phyloP scores from a whole-genome alignment of 2,113 vertebrate species.

The Gambusia affinis region DNA sequence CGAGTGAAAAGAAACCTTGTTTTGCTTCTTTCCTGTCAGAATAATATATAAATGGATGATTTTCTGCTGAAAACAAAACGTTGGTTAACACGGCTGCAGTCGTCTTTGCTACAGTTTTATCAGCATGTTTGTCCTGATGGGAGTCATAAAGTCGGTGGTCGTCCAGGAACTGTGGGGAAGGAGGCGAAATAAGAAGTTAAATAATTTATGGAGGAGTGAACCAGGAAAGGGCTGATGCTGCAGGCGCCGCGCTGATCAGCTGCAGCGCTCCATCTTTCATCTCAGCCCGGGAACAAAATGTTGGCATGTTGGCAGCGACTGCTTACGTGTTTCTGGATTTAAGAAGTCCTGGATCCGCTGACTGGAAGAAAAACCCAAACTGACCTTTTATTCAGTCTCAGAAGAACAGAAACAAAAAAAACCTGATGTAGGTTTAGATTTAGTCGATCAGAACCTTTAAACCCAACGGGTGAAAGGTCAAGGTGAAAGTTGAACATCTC shows the following conservation, averaged over 20 bases:
- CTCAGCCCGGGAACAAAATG: not conserved
- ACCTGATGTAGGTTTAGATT: too few species aligned
- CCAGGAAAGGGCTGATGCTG: not conserved
- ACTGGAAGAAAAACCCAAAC: not conserved
- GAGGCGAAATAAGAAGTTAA: not conserved
- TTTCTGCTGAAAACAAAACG: not conserved
- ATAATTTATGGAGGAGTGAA: not conserved
- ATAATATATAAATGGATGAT: not conserved
- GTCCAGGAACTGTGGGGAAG: not conserved
- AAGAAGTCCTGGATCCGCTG: not conserved
- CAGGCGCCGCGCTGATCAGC: not conserved
- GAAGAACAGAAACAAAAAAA: too few species aligned
- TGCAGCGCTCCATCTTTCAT: not conserved
- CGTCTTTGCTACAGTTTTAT: not conserved
- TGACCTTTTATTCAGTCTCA: too few species aligned
- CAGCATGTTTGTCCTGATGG: not conserved
- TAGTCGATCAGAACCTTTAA: too few species aligned
- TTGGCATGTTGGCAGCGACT: not conserved
- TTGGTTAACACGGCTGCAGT: not conserved
- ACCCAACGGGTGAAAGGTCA: too few species aligned
- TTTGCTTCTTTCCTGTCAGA: too few species aligned
- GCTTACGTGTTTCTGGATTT: not conserved
- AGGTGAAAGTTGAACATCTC: too few species aligned
- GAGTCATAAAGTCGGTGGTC: not conserved
- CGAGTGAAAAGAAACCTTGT: slow-evolving; percentile 19